phyloP scores from a whole-genome alignment of 2,113 vertebrate species.

The Amphilophus citrinellus region DNA sequence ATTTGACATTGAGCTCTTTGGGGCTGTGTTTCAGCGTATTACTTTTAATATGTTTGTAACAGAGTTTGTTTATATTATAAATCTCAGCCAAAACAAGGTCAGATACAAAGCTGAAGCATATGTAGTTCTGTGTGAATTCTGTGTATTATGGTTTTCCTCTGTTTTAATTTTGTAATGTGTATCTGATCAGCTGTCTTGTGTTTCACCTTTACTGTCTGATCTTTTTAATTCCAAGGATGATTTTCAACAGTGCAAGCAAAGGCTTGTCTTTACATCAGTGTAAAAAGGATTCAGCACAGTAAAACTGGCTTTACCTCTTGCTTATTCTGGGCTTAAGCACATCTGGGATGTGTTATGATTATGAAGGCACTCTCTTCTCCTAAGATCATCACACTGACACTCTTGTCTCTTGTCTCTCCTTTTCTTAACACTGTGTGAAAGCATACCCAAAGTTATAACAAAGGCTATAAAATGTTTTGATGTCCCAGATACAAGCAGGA shows the following conservation, averaged over 20 bases:
- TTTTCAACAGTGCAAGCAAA: constrained; percentile 39
- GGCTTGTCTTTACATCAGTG: constrained; percentile 38
- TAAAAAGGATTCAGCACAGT: constrained; percentile 41
- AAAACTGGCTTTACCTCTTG: constrained; percentile 51
- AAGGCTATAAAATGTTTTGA: constrained; percentile 18
- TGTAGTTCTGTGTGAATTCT: constrained; percentile 28
- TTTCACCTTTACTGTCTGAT: constrained; percentile 35
- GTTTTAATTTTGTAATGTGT: neutral
- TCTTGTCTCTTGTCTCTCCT: constrained; percentile 9
- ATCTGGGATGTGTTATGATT: constrained; percentile 64
- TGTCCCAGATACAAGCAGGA: neutral
- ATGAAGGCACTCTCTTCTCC: constrained; percentile 19
- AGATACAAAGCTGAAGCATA: constrained; percentile 29
- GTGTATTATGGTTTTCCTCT: constrained; percentile 15
- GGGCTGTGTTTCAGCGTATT: constrained; percentile 29
- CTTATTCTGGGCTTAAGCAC: constrained; percentile 66
- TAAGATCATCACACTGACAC: constrained; percentile 24
- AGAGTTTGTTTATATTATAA: constrained; percentile 49
- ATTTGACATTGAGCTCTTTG: constrained; percentile 45
- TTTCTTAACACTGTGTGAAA: constrained; percentile 21
- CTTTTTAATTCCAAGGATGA: constrained; percentile 39
- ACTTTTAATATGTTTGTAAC: constrained; percentile 46
- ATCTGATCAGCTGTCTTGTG: constrained; percentile 35
- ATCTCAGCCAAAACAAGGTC: constrained; percentile 30
- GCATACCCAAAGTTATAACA: constrained; percentile 28